Base-by-base conservation (phyloP, 2,797 vertebrate genomes). In the Parambassis ranga region DNA sequence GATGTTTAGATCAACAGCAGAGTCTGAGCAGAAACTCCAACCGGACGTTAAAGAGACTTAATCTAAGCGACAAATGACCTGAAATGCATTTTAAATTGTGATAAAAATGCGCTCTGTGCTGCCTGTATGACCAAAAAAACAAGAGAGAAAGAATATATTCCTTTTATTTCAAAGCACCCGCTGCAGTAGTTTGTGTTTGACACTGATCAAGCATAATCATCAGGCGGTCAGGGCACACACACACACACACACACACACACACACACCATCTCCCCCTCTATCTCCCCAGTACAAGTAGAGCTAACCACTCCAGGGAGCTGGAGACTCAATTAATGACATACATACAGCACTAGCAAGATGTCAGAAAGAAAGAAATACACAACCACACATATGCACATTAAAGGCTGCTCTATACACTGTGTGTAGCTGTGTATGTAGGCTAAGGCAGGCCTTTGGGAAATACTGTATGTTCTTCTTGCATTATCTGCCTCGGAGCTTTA, bases 201-300 rank as follows among this genome's bases (percentile, higher is more conserved):
- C 87, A 88, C 81, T 91, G 90, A 91, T 91, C 88, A 88, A 86
- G 85, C 79, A 69, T 91, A 91, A 90, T 91, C 85, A 87, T 88
- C 80, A 55, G 68, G 69, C 77, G 63, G 87, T 85, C 75, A 75
- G 74, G 67, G 77, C 62, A 50, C 58, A 42, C 64, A 61, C 55
- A 53, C 64, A 44, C 37, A 51, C 62, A 41, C 27, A 64, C 35
- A 67, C 31, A 75, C 61, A 65, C 47, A 65, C 70, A 80, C 74
- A 79, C 57, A 77, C 57, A 81, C 56, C 66, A 70, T 70, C 65
- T 42, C 78, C 58, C 67, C 68, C 69, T 78, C 80, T 58, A 65
- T 80, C 70, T 75, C 75, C 46, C 53, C 81, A 66, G 71, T 74
- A 77, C 83, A 76, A 86, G 87, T 56, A 48, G 81, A 85, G 85